These are phyloP conservation scores for Trachemys scripta DNA, from an alignment of 2,113 vertebrate species.

Conservation along the genomic window DNA sequence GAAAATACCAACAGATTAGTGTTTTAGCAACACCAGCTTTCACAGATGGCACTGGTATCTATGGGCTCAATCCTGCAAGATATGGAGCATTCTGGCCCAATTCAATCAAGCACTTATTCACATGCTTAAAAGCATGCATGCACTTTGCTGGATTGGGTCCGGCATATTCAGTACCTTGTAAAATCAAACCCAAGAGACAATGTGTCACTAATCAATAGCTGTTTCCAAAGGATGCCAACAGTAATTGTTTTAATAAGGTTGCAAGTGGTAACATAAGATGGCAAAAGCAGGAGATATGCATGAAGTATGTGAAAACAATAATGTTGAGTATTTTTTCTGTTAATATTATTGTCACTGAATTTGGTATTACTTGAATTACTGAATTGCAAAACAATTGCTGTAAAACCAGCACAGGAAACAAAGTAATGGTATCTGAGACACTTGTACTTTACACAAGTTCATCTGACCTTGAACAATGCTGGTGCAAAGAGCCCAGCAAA, in stretches of 20 bases:
- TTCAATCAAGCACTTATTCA: background rate
- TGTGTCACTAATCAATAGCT: background rate
- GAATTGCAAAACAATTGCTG: background rate
- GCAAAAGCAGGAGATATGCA: background rate
- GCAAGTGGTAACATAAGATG: background rate
- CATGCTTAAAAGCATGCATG: background rate
- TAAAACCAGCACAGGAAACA: background rate
- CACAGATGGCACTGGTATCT: background rate
- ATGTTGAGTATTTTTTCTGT: background rate
- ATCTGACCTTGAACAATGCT: conserved; percentile 54
- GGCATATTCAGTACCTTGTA: background rate
- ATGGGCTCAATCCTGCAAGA: background rate
- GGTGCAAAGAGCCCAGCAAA: conserved; percentile 45
- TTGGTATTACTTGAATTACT: background rate
- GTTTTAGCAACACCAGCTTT: background rate
- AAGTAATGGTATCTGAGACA: conserved; percentile 12
- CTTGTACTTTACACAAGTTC: conserved; percentile 24
- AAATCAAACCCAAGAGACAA: background rate
- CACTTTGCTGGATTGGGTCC: background rate
- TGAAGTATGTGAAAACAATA: background rate
- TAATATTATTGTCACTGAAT: background rate
- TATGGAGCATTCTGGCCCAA: background rate
- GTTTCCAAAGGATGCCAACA: background rate
- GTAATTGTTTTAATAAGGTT: background rate
- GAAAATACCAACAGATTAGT: background rate